Percentiles rank a stretch among this genome's conserved stretches.
Conservation (phyloP, 2,888 invertebrate species). For the Tetranychus piercei region DNA sequence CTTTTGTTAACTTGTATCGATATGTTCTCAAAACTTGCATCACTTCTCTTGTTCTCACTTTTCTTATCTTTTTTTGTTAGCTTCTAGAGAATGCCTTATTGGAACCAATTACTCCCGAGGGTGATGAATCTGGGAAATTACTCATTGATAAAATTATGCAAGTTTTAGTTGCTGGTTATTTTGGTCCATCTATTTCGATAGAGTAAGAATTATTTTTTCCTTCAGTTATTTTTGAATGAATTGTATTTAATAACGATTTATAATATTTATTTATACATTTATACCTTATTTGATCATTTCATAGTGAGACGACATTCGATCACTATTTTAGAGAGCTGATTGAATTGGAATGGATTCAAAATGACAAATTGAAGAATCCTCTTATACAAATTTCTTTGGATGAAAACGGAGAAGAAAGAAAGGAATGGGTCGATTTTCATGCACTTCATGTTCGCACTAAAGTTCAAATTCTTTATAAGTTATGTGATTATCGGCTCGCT, state of each 20-base stretch:
- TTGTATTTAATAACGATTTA: not conserved
- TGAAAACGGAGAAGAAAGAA: not conserved
- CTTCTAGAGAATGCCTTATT: not conserved
- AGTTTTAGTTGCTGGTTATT: not conserved
- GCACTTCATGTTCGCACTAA: not conserved
- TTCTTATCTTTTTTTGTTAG: not conserved
- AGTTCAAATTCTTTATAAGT: not conserved
- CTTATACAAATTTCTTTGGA: not conserved
- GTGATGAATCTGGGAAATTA: not conserved
- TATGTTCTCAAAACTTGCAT: not conserved
- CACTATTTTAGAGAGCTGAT: not conserved
- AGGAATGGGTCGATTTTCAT: not conserved
- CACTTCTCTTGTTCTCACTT: not conserved
- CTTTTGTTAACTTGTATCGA: not conserved
- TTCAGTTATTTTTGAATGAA: not conserved
- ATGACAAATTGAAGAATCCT: not conserved
- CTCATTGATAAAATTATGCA: not conserved
- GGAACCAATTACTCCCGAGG: not conserved
- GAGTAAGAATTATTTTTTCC: not conserved
- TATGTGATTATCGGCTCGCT: slow-evolving; percentile 3
- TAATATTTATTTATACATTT: not conserved
- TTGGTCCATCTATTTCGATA: not conserved
- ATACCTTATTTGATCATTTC: too few species aligned
- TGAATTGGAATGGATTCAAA: not conserved
- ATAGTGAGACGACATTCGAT: not conserved